Percentiles rank a stretch among this genome's conserved stretches.
Conservation (phyloP, 2,797 vertebrate species). For the Tenualosa thibaudeaui region DNA sequence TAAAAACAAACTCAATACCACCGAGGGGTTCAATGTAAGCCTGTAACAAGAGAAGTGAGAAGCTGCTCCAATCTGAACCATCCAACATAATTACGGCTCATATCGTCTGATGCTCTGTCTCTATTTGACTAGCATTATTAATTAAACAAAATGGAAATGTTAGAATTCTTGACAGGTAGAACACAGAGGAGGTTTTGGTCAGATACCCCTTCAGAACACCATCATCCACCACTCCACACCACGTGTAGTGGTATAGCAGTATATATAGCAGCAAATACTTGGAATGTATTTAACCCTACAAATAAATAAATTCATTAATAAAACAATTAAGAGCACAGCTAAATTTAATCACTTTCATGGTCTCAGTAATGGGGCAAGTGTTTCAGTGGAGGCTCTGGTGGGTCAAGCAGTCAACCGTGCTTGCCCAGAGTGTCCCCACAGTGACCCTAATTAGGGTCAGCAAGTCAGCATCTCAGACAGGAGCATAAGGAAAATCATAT, state of each 20-base stretch:
- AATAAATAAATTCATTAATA: no score
- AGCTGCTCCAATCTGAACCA: not conserved
- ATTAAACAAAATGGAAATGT: not conserved
- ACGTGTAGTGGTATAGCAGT: not conserved
- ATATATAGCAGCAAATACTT: no score
- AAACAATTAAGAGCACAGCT: not conserved
- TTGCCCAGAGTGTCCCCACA: not conserved
- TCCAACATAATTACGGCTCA: not conserved
- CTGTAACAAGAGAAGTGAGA: constrained; percentile 3
- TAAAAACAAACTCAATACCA: not conserved
- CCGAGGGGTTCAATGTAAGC: not conserved
- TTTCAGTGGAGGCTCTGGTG: not conserved
- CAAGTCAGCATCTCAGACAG: constrained; percentile 27
- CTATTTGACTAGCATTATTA: not conserved
- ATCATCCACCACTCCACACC: not conserved
- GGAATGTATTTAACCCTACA: not conserved
- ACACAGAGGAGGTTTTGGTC: not conserved
- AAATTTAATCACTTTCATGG: not conserved
- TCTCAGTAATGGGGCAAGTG: not conserved
- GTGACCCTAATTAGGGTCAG: constrained; percentile 27
- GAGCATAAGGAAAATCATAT: constrained; percentile 45
- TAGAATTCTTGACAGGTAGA: not conserved
- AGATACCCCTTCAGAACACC: not conserved
- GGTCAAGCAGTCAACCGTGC: constrained; percentile 17
- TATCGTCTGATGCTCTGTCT: not conserved